Conservation (phyloP, 2,888 invertebrate genomes). For the Drosophila gaucha region DNA sequence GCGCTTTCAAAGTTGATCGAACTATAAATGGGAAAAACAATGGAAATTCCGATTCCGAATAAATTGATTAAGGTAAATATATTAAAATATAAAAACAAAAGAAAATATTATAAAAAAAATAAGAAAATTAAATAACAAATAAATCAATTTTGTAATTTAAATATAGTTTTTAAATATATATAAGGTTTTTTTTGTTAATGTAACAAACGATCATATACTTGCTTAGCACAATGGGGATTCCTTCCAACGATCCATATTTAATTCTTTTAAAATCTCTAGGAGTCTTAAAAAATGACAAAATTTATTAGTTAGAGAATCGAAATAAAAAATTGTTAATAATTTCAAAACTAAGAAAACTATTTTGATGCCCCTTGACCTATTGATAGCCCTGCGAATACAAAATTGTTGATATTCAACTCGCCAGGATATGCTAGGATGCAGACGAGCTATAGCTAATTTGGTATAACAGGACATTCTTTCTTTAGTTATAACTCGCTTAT, state of each 20-base stretch:
- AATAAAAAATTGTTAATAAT: not conserved
- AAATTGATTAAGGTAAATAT: not conserved
- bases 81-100: not conserved
- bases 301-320: no score
- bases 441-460: not conserved
- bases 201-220: no score
- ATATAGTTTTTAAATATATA: no score
- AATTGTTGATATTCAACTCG: no score
- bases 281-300: no score
- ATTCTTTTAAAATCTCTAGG: no score
- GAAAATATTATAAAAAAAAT: no score
- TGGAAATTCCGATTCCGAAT: conserved; percentile 13
- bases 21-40: conserved; percentile 19
- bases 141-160: no score
- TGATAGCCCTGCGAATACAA: not conserved
- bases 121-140: not conserved
- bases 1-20: conserved; percentile 11
- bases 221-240: no score
- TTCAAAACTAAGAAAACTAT: not conserved
- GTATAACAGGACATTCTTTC: not conserved
- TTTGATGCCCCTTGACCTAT: not conserved
- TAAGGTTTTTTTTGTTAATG: no score
- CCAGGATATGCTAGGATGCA: no score
- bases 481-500: not conserved
- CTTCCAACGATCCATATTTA: no score